Conservation (phyloP, 2,113 vertebrate genomes). For the Urocynchramus pylzowi region DNA sequence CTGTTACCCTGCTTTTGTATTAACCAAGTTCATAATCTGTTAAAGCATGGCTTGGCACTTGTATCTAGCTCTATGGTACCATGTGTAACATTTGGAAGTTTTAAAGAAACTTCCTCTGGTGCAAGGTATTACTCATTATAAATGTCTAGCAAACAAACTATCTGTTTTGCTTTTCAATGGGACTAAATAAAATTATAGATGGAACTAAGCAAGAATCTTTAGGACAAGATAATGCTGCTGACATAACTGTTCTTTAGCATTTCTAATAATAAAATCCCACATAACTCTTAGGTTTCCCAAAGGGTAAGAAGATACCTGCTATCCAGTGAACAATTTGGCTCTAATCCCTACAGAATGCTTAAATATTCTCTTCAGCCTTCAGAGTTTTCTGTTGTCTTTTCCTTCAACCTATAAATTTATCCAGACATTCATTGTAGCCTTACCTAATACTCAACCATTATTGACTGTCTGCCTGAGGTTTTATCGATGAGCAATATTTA, state of each 20-base stretch:
- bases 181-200: not conserved
- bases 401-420: not conserved
- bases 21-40: not conserved
- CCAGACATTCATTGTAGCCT: not conserved
- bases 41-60: not conserved
- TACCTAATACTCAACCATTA: constrained; percentile 17
- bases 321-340: not conserved
- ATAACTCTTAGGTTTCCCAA: not conserved
- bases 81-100: not conserved
- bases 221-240: not conserved
- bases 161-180: not conserved
- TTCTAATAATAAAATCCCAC: not conserved
- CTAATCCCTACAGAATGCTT: not conserved
- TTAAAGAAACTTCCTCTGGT: not conserved
- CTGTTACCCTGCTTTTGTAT: not conserved
- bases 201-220: not conserved
- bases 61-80: not conserved
- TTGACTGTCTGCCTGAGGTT: not conserved
- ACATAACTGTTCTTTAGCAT: not conserved
- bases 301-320: not conserved
- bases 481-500: not conserved
- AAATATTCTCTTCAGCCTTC: not conserved
- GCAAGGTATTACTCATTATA: not conserved
- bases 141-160: not conserved
- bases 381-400: not conserved